Evolutionary conservation across 2,888 invertebrate genomes (phyloP).

Genomic region (Nephrocerus scutellatus): DNA sequence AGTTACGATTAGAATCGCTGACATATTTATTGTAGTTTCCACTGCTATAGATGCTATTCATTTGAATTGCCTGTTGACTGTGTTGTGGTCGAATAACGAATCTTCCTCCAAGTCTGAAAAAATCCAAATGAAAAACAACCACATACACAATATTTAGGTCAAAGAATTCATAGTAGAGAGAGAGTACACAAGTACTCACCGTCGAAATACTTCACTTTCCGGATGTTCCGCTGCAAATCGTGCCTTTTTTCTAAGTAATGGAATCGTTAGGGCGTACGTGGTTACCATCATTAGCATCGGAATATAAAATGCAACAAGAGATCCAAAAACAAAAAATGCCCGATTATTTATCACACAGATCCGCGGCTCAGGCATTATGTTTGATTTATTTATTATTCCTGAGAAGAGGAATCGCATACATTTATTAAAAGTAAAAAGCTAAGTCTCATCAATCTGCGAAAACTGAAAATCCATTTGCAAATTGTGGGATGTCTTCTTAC

Average conservation of each 20-base stretch:
- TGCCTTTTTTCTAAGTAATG: slow-evolving; percentile 73
- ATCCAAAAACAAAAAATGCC: slow-evolving; percentile 84
- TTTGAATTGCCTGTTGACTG: slow-evolving; percentile 41
- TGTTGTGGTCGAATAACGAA: slow-evolving; percentile 45
- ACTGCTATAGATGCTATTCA: slow-evolving; percentile 31
- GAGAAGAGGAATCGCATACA: slow-evolving; percentile 24
- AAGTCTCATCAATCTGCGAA: background rate
- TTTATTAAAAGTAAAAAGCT: slow-evolving; percentile 3
- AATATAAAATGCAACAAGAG: slow-evolving; percentile 88
- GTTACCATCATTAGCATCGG: slow-evolving; percentile 93
- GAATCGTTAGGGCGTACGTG: slow-evolving; percentile 83
- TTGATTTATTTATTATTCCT: slow-evolving; percentile 69
- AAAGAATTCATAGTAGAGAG: too few relatives aligned
- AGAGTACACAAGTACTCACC: too few relatives aligned
- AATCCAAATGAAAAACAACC: too few relatives aligned
- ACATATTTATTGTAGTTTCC: slow-evolving; percentile 33
- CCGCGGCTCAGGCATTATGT: slow-evolving; percentile 73
- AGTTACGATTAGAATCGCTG: slow-evolving; percentile 37
- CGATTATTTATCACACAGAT: slow-evolving; percentile 78
- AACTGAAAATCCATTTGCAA: background rate
- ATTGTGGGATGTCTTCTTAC: slow-evolving; percentile 49
- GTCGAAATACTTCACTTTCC: slow-evolving; percentile 54
- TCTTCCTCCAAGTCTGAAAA: slow-evolving; percentile 41
- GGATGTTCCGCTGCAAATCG: slow-evolving; percentile 62
- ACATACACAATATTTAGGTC: too few relatives aligned